These are phyloP conservation scores for Bucorvus abyssinicus DNA, from an alignment of 2,797 vertebrate species.

Conservation along the genomic window DNA sequence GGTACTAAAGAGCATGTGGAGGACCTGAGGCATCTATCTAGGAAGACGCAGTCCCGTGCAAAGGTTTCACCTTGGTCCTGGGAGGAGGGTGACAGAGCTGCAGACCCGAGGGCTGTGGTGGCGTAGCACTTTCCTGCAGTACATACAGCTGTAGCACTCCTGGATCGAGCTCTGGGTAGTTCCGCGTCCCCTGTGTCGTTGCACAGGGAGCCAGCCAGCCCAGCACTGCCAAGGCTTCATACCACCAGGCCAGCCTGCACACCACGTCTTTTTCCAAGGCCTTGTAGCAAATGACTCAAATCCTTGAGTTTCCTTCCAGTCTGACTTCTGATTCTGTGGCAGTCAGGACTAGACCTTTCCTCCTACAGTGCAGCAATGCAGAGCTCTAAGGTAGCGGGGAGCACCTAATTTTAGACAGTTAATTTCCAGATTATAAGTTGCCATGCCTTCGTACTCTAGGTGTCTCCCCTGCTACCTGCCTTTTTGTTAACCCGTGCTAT, in stretches of 20 bases:
- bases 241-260: neutral
- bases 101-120: neutral
- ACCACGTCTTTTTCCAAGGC: neutral
- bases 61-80: neutral
- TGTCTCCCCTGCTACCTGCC: neutral
- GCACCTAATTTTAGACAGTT: neutral
- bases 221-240: neutral
- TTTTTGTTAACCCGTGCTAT: slow-evolving; percentile 2
- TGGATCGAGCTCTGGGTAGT: neutral
- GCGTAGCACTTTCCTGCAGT: neutral
- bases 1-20: rapidly evolving
- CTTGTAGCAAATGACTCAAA: neutral
- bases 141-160: neutral
- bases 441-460: neutral
- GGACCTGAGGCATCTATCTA: neutral
- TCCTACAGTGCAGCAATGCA: neutral
- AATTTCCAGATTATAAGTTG: neutral
- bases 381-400: neutral
- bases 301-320: neutral
- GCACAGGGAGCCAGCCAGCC: neutral
- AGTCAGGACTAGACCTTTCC: neutral
- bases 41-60: neutral
- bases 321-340: neutral
- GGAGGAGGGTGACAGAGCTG: neutral
- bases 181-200: neutral